A percentile compares a stretch with the other conserved stretches of the same genome.
phyloP scores from a whole-genome alignment of 2,797 vertebrate genomes.

The Lophotriccus pileatus region DNA sequence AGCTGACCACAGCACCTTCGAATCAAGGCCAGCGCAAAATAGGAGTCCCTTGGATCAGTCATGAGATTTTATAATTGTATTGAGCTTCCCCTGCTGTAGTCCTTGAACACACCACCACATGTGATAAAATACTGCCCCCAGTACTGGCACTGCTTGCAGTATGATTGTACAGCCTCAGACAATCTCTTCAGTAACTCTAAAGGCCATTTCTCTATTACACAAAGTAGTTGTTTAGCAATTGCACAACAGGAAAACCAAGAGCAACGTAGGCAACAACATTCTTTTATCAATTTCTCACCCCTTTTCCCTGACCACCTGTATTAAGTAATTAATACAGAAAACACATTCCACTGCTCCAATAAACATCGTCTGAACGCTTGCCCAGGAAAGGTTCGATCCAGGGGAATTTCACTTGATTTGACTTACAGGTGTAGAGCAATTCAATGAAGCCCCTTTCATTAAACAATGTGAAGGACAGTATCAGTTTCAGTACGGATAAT shows the following conservation, averaged over 20 bases:
- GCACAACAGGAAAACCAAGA: background rate
- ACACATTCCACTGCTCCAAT: background rate
- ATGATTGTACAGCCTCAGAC: background rate
- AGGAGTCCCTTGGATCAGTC: background rate
- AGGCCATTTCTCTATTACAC: background rate
- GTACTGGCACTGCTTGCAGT: background rate
- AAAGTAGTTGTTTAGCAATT: background rate
- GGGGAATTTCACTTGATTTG: background rate
- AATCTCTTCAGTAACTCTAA: background rate
- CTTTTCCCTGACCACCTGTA: background rate
- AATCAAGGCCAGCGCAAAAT: background rate
- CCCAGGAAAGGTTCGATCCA: background rate
- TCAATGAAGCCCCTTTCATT: background rate
- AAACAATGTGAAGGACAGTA: background rate
- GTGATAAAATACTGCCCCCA: background rate
- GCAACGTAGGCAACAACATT: background rate
- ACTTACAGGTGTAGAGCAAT: background rate
- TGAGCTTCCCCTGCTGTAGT: background rate
- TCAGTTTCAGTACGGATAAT: background rate
- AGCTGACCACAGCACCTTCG: background rate
- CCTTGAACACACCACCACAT: background rate
- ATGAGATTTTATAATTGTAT: rapidly evolving
- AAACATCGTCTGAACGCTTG: background rate
- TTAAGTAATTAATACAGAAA: background rate
- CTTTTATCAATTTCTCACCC: background rate